Base-by-base conservation (phyloP, 2,888 invertebrate species). In the Eledona agricola region DNA sequence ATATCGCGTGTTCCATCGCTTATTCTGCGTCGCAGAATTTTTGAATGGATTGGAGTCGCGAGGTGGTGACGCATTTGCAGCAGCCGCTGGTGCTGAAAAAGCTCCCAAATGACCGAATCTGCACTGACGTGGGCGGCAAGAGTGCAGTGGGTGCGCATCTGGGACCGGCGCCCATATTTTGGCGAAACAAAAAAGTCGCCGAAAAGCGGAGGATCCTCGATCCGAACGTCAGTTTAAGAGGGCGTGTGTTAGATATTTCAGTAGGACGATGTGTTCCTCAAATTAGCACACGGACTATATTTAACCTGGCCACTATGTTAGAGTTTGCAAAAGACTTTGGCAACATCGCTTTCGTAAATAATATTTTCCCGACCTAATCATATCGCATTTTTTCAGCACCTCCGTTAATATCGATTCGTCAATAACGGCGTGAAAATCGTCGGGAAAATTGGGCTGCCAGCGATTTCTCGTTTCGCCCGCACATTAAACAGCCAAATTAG, bases 231-330 rank as follows among this genome's bases (percentile, higher is more conserved):
- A 49, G 49, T 56, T 56, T 60, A 57, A 57, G 65, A 59, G 59
- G 64, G 65, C 64, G 64, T 59, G 58, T 55, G 55, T 59, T 58
- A 60, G 58, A 60, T 65, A 64, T 65, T 65, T 65, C 58, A 65
- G 64, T 66, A 58, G 64, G 66, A 59, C 61, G 66, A 62, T 61
- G 56, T 63, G 61, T 45, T 59, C 54, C 63, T 66, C 58, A 64
- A 64, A 64, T 66, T 66, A 66, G 66, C 62, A 59, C 66, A 61
- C 60, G 50, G 40, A 51, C 64, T 66, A 66, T 63, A 66, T 63
- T 63, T 66, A 66, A 62, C 61, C 63, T 62, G 63, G 57, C 54
- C 62, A 61, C 57, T 64, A 53, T 64, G 58, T 66, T 64, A 63
- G 59, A 62, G 60, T 64, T 62, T 63, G 58, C 59, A 64, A 58